Evolutionary conservation across 2,888 invertebrate genomes (phyloP).

Genomic region (Hanleya hanleyi): DNA sequence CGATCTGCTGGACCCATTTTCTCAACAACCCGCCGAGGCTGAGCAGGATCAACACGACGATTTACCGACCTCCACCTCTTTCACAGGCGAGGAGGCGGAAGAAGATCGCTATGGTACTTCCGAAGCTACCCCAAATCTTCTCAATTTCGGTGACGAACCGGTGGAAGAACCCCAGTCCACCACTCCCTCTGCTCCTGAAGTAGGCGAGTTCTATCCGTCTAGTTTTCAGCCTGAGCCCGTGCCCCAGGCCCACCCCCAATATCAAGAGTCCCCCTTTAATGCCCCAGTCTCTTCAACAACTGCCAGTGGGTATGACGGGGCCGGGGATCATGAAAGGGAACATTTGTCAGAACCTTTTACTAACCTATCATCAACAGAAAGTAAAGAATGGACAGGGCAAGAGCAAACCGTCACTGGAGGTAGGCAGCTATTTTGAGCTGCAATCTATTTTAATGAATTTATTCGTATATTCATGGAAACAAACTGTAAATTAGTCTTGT

Average conservation of each 20-base stretch:
- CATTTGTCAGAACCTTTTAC: background rate
- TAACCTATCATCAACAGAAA: slow-evolving; percentile 1
- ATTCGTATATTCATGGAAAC: no score
- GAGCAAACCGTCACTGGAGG: background rate
- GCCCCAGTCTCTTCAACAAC: background rate
- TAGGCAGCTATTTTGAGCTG: background rate
- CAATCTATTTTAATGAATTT: no score
- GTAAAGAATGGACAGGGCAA: background rate
- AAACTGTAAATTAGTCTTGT: no score
- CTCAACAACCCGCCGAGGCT: background rate
- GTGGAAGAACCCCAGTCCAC: slow-evolving; percentile 2
- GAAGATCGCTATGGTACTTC: slow-evolving; percentile 57
- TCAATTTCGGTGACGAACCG: slow-evolving; percentile 8
- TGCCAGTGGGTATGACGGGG: background rate
- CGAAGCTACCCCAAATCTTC: slow-evolving; percentile 37
- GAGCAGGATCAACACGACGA: slow-evolving; percentile 47
- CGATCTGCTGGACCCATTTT: background rate
- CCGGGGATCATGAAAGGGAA: background rate
- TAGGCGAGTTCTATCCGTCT: background rate
- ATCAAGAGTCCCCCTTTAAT: background rate
- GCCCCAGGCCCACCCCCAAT: background rate
- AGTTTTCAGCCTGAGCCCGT: background rate
- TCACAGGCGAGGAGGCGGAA: slow-evolving; percentile 55
- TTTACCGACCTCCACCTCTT: slow-evolving; percentile 55
- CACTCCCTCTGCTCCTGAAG: slow-evolving; percentile 12